Conservation (phyloP, 2,113 vertebrate species). For the Naja naja region DNA sequence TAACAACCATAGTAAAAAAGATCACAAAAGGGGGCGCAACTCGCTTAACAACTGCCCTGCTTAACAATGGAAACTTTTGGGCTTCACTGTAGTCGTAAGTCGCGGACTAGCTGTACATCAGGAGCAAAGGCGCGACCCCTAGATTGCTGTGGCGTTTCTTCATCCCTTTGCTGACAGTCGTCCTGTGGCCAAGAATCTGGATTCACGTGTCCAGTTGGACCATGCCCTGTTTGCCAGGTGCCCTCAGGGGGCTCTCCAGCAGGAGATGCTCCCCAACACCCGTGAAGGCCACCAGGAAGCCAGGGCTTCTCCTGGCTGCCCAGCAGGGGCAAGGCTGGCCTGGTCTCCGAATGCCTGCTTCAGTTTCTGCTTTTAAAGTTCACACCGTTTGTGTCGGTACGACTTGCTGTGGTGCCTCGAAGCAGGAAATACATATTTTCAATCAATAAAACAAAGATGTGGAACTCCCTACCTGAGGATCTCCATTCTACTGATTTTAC, state of each 20-base stretch:
- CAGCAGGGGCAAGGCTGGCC: not conserved
- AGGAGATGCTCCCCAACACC: not conserved
- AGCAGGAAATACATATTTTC: not conserved
- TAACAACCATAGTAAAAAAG: not conserved
- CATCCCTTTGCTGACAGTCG: not conserved
- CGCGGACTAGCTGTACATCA: not conserved
- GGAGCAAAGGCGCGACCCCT: not conserved
- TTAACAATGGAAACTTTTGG: not conserved
- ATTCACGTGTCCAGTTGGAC: not conserved
- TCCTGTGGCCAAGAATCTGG: not conserved
- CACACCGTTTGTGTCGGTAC: not conserved
- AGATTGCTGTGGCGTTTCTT: not conserved
- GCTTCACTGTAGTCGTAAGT: not conserved
- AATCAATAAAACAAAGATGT: not conserved
- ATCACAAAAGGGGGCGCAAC: not conserved
- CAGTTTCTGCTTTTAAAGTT: not conserved
- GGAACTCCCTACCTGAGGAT: not conserved
- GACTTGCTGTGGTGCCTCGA: not conserved
- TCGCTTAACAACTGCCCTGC: not conserved
- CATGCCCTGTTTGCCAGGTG: rapidly evolving
- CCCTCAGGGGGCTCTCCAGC: not conserved
- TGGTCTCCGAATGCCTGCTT: not conserved
- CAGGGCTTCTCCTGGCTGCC: not conserved
- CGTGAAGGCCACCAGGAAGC: not conserved
- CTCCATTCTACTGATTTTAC: not conserved